Conservation (phyloP, 1,140 invertebrate genomes). For the Bombus fervidus region DNA sequence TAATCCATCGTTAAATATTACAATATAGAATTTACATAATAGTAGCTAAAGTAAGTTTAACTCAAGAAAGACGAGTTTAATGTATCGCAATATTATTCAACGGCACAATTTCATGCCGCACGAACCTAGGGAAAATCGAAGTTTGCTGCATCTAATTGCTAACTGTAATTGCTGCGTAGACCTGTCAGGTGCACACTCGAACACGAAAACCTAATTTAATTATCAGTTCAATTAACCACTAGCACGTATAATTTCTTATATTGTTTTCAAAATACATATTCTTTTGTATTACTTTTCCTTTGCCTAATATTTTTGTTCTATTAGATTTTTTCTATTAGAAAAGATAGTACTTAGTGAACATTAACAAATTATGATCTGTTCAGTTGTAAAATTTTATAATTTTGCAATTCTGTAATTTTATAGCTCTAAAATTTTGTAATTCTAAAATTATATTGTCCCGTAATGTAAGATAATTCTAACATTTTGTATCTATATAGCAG, state of each 20-base stretch:
- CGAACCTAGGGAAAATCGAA: not conserved
- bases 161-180: constrained; percentile 1
- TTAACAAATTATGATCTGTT: too few relatives aligned
- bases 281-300: not conserved
- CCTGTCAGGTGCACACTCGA: not conserved
- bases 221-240: not conserved
- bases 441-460: too few relatives aligned
- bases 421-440: too few relatives aligned
- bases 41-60: not conserved
- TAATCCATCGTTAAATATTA: not conserved
- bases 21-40: not conserved
- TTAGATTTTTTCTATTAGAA: not conserved
- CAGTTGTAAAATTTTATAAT: too few relatives aligned
- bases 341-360: too few relatives aligned
- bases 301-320: not conserved
- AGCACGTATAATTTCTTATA: too few relatives aligned
- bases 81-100: not conserved
- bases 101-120: not conserved
- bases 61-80: not conserved
- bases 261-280: not conserved
- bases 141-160: constrained; percentile 3
- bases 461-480: too few relatives aligned
- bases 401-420: too few relatives aligned
- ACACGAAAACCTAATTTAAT: not conserved
- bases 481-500: too few relatives aligned